Conservation (phyloP, 64 coral and sea anemone species). For the Montipora capricornis region DNA sequence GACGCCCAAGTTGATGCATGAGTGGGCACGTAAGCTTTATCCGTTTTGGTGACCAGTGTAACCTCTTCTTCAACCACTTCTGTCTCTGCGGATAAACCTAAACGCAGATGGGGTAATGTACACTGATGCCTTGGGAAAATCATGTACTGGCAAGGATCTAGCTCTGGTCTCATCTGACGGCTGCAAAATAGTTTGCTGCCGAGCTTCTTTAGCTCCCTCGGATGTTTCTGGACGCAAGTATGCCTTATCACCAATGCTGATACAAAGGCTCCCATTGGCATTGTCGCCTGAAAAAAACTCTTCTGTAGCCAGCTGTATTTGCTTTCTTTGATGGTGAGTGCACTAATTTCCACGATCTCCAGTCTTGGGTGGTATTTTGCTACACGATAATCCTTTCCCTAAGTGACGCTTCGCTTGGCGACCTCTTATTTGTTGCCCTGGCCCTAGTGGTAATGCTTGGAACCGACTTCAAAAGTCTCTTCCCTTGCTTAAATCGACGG, state of each 20-base stretch:
- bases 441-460: constrained; percentile 49
- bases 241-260: constrained; percentile 63
- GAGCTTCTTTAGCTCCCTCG: constrained; percentile 48
- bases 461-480: constrained; percentile 50
- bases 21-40: constrained; percentile 69
- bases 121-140: constrained; percentile 54
- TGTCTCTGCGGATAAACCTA: constrained; percentile 54
- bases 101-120: constrained; percentile 74
- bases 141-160: constrained; percentile 60
- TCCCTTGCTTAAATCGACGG: constrained; percentile 38
- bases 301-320: constrained; percentile 51
- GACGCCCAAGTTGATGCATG: constrained; percentile 71
- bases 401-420: constrained; percentile 57
- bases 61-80: constrained; percentile 52
- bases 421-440: constrained; percentile 47
- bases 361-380: constrained; percentile 62
- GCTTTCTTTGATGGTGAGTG: constrained; percentile 50
- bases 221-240: constrained; percentile 66
- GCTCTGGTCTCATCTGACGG: constrained; percentile 69
- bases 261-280: not conserved
- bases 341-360: constrained; percentile 32
- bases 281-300: constrained; percentile 40
- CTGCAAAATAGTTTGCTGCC: constrained; percentile 65
- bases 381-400: constrained; percentile 23
- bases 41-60: constrained; percentile 47